These are phyloP conservation scores for Petaurus breviceps DNA, from an alignment of 2,113 vertebrate genomes.

Conservation along the genomic window DNA sequence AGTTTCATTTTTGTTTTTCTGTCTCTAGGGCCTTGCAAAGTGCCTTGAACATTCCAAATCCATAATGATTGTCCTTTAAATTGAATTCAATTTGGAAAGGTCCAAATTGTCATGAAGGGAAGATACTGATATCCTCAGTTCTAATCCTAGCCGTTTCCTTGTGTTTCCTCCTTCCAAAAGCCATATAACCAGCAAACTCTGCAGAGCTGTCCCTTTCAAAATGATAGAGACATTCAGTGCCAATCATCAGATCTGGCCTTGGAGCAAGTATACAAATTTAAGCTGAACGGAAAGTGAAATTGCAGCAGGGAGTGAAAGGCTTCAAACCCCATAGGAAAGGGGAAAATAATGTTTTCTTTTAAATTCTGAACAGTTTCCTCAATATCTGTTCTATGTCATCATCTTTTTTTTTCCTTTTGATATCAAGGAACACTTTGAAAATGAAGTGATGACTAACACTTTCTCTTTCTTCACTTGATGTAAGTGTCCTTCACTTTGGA, in stretches of 20 bases:
- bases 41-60: background rate
- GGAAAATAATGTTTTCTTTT: background rate
- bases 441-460: background rate
- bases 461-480: conserved; percentile 27
- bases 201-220: background rate
- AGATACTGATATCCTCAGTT: background rate
- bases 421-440: conserved; percentile 3
- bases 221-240: background rate
- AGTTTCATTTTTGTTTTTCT: background rate
- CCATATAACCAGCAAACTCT: background rate
- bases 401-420: background rate
- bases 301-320: background rate
- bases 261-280: background rate
- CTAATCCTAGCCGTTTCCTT: conserved; percentile 18
- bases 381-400: background rate
- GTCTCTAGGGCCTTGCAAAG: background rate
- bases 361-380: background rate
- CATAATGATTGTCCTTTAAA: background rate
- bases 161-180: conserved; percentile 2
- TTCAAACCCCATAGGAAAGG: background rate
- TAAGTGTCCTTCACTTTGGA: background rate
- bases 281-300: background rate
- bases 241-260: background rate
- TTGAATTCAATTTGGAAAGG: background rate
- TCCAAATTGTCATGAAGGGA: background rate